These are phyloP conservation scores for Orthosia incerta DNA, from an alignment of 2,888 invertebrate genomes.

Conservation along the genomic window DNA sequence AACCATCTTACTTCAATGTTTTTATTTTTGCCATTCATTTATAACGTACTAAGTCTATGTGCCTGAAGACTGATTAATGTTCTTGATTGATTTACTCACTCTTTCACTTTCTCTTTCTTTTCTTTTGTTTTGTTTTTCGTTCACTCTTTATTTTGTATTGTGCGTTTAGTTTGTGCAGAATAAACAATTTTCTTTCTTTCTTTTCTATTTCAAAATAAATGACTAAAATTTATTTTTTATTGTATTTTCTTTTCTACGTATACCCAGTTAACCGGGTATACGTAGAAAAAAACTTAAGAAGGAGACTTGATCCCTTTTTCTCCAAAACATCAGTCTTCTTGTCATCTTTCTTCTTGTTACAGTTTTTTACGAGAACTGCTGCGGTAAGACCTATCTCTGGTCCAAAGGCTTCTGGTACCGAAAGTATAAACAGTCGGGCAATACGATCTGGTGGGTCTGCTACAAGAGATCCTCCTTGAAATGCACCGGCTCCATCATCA, in stretches of 20 bases:
- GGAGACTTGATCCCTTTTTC: background rate
- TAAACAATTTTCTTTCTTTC: no score
- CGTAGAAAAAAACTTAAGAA: background rate
- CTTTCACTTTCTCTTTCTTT: no score
- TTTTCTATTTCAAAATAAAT: slow-evolving; percentile 30
- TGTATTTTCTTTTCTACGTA: no score
- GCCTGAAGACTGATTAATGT: background rate
- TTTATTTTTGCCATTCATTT: background rate
- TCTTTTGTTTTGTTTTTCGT: no score
- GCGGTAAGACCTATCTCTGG: slow-evolving; percentile 64
- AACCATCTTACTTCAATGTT: background rate
- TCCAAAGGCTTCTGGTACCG: slow-evolving; percentile 67
- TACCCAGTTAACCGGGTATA: no score
- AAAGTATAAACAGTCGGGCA: slow-evolving; percentile 63
- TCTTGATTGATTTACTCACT: no score
- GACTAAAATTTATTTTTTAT: no score
- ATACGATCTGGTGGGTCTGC: slow-evolving; percentile 74
- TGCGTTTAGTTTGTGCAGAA: no score
- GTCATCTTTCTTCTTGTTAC: slow-evolving; percentile 8
- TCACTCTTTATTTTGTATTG: no score
- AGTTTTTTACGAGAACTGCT: slow-evolving; percentile 66
- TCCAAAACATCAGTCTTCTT: slow-evolving; percentile 1
- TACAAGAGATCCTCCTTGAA: slow-evolving; percentile 67
- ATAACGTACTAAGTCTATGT: background rate
- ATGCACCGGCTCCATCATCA: slow-evolving; percentile 70